Conservation (phyloP, 2,888 invertebrate species). For the Lordiphosa andalusiaca region DNA sequence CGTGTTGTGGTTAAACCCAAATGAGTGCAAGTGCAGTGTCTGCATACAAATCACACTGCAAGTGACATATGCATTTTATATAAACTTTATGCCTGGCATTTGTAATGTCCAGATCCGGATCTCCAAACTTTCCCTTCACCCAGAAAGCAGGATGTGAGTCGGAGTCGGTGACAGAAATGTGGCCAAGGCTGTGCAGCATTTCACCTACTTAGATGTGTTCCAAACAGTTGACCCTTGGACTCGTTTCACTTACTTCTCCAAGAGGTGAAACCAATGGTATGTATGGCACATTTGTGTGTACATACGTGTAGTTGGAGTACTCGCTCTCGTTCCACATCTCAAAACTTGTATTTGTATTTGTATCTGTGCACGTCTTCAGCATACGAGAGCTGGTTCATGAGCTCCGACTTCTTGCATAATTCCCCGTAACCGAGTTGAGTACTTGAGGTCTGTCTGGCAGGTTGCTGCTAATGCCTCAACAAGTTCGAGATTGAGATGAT, state of each 20-base stretch:
- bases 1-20: conserved; percentile 35
- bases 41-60: conserved; percentile 62
- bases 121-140: conserved; percentile 40
- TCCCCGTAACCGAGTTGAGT: conserved; percentile 52
- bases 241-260: conserved; percentile 38
- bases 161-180: conserved; percentile 11
- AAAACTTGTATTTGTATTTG: conserved; percentile 32
- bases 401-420: conserved; percentile 69
- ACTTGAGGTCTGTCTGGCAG: conserved; percentile 58
- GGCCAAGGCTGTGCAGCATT: no score
- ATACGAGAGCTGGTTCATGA: conserved; percentile 55
- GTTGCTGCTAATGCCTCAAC: conserved; percentile 60
- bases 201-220: neutral
- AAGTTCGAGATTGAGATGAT: conserved; percentile 41
- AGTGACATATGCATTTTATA: conserved; percentile 53
- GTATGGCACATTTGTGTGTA: neutral
- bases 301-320: conserved; percentile 1
- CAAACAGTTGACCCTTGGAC: conserved; percentile 23
- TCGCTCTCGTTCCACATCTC: conserved; percentile 12
- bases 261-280: conserved; percentile 8
- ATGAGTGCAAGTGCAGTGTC: conserved; percentile 50
- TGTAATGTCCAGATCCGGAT: conserved; percentile 53
- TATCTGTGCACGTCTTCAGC: conserved; percentile 57
- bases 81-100: conserved; percentile 54
- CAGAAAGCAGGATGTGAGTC: conserved; percentile 10